Conservation (phyloP, 2,888 invertebrate species). For the Plutella xylostella region DNA sequence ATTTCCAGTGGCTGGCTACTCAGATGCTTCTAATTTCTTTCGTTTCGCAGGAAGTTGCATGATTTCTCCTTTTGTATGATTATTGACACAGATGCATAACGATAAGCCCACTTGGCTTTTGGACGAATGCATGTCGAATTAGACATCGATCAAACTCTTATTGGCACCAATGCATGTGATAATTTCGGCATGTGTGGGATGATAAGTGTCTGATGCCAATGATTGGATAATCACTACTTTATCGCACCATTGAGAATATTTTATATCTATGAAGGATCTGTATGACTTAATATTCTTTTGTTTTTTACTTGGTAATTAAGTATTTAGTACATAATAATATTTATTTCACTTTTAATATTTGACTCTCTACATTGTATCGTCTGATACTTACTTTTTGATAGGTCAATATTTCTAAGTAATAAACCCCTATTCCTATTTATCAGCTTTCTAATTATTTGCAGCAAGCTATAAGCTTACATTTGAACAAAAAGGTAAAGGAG, state of each 20-base stretch:
- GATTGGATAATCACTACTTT: conserved; percentile 44
- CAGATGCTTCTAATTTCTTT: conserved; percentile 37
- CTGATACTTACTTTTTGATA: no score
- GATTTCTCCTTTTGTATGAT: conserved; percentile 32
- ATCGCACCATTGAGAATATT: conserved; percentile 7
- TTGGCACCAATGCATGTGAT: conserved; percentile 57
- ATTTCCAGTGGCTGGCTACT: conserved; percentile 53
- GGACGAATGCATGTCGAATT: conserved; percentile 34
- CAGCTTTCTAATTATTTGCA: no score
- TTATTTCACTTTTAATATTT: no score
- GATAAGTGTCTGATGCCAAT: conserved; percentile 50
- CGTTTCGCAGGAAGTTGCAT: conserved; percentile 50
- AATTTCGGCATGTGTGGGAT: conserved; percentile 48
- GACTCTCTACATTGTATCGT: no score
- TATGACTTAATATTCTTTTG: no score
- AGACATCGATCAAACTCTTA: conserved; percentile 44
- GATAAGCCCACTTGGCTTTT: conserved; percentile 11
- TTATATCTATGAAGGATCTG: not conserved
- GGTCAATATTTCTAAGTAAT: no score
- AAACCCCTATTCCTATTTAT: no score
- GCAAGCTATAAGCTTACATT: no score
- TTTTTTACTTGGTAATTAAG: not conserved
- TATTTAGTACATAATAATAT: no score
- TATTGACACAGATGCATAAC: conserved; percentile 27
- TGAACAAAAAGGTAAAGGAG: no score